Conservation (phyloP, 2,113 vertebrate genomes). For the Emydura subglobosa region DNA sequence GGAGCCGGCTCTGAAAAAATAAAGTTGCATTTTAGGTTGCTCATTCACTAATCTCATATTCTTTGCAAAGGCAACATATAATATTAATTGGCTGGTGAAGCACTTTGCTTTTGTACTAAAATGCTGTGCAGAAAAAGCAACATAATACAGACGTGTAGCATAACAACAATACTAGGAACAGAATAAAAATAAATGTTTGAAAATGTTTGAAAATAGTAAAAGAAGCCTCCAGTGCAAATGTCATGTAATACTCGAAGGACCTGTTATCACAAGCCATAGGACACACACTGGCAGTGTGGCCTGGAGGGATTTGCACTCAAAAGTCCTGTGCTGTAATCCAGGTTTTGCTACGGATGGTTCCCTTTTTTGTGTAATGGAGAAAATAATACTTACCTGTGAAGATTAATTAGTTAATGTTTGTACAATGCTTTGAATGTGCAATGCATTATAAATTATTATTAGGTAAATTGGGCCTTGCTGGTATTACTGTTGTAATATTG, state of each 20-base stretch:
- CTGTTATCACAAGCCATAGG: neutral
- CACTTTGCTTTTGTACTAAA: neutral
- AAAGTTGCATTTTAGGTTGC: slow-evolving; percentile 58
- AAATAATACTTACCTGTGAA: neutral
- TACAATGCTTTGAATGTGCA: neutral
- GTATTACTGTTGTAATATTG: slow-evolving; percentile 1
- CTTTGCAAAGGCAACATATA: slow-evolving; percentile 9
- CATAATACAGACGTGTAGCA: neutral
- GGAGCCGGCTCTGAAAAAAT: slow-evolving; percentile 77
- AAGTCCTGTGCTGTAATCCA: neutral
- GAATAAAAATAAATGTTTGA: neutral
- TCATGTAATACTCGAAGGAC: neutral
- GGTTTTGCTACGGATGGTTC: neutral
- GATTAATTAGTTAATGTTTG: neutral
- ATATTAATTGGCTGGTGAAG: neutral
- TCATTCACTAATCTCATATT: slow-evolving; percentile 26
- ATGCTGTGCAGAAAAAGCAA: neutral
- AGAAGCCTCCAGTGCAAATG: rapidly evolving
- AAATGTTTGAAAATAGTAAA: neutral
- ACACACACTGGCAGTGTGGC: neutral
- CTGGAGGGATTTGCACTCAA: neutral
- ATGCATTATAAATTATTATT: neutral
- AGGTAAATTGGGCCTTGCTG: neutral
- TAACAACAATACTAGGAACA: neutral
- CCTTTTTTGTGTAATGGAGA: neutral